Conservation (phyloP, 1,140 invertebrate genomes). For the Eumaeus atala region DNA sequence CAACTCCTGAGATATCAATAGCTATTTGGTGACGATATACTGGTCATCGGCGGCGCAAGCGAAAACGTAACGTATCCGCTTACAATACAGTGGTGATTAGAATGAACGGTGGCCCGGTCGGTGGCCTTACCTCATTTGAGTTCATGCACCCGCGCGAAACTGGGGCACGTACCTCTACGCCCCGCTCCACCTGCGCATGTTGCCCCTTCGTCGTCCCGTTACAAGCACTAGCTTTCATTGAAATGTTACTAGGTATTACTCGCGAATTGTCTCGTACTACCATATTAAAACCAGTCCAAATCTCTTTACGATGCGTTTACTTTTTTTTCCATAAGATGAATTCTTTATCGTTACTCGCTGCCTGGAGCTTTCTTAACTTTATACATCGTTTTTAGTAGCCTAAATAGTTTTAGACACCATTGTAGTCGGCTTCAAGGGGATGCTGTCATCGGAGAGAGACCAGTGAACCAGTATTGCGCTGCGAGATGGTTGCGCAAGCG, state of each 20-base stretch:
- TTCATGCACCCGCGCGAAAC: conserved; percentile 71
- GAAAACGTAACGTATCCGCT: conserved; percentile 29
- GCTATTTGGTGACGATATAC: conserved; percentile 62
- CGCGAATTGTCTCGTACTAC: conserved; percentile 31
- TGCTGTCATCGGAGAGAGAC: conserved; percentile 44
- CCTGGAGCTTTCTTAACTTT: too few species aligned
- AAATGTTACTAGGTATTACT: conserved; percentile 49
- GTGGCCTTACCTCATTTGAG: conserved; percentile 73
- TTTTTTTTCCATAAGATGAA: not conserved
- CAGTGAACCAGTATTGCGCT: conserved; percentile 62
- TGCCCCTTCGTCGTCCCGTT: conserved; percentile 52
- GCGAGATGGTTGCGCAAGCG: conserved; percentile 57
- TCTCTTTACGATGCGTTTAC: too few species aligned
- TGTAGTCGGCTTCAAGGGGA: conserved; percentile 39
- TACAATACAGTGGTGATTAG: conserved; percentile 39
- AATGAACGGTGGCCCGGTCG: conserved; percentile 45
- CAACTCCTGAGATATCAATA: conserved; percentile 61
- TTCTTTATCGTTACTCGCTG: too few species aligned
- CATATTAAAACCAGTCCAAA: conserved; percentile 20
- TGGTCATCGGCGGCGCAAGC: conserved; percentile 26
- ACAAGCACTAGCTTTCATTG: conserved; percentile 63
- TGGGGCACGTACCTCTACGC: conserved; percentile 65
- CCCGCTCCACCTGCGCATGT: conserved; percentile 42
- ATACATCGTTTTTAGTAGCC: too few species aligned
- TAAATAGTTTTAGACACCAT: conserved; percentile 5